Conservation (phyloP, 2,797 vertebrate species). For the Clarias laeviceps region DNA sequence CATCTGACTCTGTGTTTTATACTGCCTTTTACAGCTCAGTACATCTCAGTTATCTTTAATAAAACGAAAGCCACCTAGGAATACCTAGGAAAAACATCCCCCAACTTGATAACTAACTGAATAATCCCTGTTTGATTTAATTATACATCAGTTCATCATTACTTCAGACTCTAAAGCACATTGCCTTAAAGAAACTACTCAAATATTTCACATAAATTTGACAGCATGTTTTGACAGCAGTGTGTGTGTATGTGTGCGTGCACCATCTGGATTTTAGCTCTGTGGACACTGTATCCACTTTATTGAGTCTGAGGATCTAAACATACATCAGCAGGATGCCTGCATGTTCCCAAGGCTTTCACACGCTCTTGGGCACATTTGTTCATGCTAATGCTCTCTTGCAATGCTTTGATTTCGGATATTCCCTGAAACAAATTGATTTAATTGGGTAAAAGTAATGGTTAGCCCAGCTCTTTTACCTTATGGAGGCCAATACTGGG, state of each 20-base stretch:
- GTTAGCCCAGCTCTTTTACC: slow-evolving; percentile 41
- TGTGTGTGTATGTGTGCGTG: slow-evolving; percentile 33
- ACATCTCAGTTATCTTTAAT: slow-evolving; percentile 21
- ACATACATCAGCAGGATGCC: slow-evolving; percentile 44
- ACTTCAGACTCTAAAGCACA: slow-evolving; percentile 26
- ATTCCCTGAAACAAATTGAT: slow-evolving; percentile 61
- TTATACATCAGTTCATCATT: slow-evolving; percentile 26
- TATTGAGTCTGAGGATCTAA: slow-evolving; percentile 30
- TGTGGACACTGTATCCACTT: slow-evolving; percentile 38
- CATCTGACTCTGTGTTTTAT: slow-evolving; percentile 22
- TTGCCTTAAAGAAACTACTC: slow-evolving; percentile 27
- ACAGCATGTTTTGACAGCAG: slow-evolving; percentile 20
- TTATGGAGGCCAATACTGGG: slow-evolving; percentile 50
- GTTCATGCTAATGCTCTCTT: slow-evolving; percentile 32
- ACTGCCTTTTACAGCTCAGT: slow-evolving; percentile 5
- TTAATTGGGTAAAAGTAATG: slow-evolving; percentile 61
- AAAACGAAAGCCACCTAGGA: background rate
- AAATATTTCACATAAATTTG: slow-evolving; percentile 38
- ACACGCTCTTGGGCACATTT: slow-evolving; percentile 39
- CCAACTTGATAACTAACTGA: slow-evolving; percentile 1
- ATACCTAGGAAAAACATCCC: background rate
- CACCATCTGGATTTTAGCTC: slow-evolving; percentile 40
- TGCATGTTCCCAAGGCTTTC: slow-evolving; percentile 42
- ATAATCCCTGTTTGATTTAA: slow-evolving; percentile 18
- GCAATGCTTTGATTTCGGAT: slow-evolving; percentile 49